These are phyloP conservation scores for Calcarius lapponicus DNA, from an alignment of 2,797 vertebrate species.

Conservation along the genomic window DNA sequence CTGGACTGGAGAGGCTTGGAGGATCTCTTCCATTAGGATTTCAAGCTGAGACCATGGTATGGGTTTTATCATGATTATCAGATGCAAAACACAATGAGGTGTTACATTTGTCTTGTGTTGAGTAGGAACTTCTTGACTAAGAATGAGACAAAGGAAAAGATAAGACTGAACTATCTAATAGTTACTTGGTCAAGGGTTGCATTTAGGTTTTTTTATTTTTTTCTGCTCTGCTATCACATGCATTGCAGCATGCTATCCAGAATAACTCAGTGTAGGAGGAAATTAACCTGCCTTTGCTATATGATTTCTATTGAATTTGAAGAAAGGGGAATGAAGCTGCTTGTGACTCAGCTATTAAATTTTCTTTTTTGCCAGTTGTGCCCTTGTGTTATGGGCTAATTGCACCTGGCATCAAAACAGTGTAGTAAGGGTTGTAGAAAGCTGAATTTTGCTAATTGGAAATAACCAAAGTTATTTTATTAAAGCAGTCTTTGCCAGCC, in stretches of 20 bases:
- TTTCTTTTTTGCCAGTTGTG: background rate
- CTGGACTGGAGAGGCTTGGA: background rate
- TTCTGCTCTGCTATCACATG: background rate
- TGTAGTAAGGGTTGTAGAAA: background rate
- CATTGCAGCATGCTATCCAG: background rate
- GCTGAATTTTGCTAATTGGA: background rate
- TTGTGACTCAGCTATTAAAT: background rate
- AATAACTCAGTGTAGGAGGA: background rate
- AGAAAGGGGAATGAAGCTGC: background rate
- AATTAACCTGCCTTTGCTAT: background rate
- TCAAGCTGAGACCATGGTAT: background rate
- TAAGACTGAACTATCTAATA: background rate
- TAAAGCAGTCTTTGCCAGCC: background rate
- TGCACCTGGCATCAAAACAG: background rate
- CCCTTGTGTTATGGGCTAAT: background rate
- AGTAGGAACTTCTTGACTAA: background rate
- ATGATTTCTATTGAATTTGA: background rate
- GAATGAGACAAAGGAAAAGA: background rate
- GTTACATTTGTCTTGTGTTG: background rate
- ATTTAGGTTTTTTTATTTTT: background rate
- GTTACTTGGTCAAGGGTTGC: background rate
- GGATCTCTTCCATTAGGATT: background rate
- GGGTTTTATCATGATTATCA: background rate
- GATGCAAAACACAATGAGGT: background rate
- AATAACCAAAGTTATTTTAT: background rate